A percentile compares a stretch with the other conserved stretches of the same genome.
phyloP scores from a whole-genome alignment of 2,113 vertebrate species.

The Semnopithecus entellus region DNA sequence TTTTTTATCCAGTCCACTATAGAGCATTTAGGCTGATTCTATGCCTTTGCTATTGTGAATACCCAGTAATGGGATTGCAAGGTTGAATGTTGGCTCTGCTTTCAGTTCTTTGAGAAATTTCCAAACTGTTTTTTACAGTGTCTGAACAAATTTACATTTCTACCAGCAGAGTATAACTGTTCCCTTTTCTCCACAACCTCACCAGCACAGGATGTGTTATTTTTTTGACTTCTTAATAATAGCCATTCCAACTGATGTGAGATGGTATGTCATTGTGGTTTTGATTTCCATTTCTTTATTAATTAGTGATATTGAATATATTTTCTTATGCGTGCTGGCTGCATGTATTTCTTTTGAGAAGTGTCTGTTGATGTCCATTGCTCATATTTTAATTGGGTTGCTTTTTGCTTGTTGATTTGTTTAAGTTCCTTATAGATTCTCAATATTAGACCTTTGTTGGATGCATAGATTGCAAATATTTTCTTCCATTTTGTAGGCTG shows the following conservation, averaged over 20 bases:
- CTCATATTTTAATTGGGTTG: neutral
- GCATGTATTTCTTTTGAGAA: neutral
- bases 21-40: too few species aligned
- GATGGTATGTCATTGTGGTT: neutral
- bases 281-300: neutral
- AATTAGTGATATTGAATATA: neutral
- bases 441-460: neutral
- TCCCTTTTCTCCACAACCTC: too few species aligned
- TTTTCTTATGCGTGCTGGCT: neutral
- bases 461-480: neutral
- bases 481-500: neutral
- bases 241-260: neutral
- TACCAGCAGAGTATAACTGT: too few species aligned
- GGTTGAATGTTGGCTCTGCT: too few species aligned
- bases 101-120: too few species aligned
- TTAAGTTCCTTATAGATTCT: neutral
- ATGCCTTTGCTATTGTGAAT: too few species aligned
- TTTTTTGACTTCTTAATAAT: too few species aligned
- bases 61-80: too few species aligned
- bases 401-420: neutral
- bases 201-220: too few species aligned
- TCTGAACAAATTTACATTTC: too few species aligned
- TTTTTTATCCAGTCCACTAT: too few species aligned
- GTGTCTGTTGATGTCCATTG: neutral
- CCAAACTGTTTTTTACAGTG: too few species aligned